Evolutionary conservation across 2,797 vertebrate species (phyloP).

Genomic region (Eurystomus glaucurus): DNA sequence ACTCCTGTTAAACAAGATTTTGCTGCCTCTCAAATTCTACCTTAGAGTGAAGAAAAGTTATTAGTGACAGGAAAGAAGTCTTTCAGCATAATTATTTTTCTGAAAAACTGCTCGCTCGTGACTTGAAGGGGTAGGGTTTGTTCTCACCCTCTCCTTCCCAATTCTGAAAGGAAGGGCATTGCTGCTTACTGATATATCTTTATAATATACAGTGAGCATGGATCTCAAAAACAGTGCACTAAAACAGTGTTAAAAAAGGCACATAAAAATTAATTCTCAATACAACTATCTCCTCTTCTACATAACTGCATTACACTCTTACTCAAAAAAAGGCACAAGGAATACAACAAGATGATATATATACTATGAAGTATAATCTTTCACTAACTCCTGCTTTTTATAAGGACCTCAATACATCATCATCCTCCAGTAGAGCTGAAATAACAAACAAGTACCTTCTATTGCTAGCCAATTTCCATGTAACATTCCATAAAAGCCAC

Average conservation of each 20-base stretch:
- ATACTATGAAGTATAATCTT: background rate
- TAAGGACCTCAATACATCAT: accelerated
- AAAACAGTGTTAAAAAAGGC: background rate
- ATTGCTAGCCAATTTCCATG: background rate
- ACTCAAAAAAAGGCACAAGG: background rate
- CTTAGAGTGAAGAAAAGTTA: background rate
- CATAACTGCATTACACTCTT: background rate
- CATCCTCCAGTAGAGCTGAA: background rate
- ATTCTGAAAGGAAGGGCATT: background rate
- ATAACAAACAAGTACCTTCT: background rate
- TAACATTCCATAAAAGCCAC: background rate
- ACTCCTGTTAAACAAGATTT: background rate
- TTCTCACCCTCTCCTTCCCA: background rate
- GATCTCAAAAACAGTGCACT: background rate
- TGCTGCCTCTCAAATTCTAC: background rate
- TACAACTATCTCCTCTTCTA: background rate
- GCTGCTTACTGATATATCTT: background rate
- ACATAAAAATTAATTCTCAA: background rate
- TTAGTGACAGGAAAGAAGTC: background rate
- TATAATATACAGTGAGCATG: accelerated
- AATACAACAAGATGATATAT: background rate
- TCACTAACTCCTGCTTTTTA: background rate
- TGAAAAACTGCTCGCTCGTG: accelerated
- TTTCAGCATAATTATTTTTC: background rate
- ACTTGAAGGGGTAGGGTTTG: background rate